Evolutionary conservation across 2,888 invertebrate genomes (phyloP).

Genomic region (Nephrotoma appendiculata): DNA sequence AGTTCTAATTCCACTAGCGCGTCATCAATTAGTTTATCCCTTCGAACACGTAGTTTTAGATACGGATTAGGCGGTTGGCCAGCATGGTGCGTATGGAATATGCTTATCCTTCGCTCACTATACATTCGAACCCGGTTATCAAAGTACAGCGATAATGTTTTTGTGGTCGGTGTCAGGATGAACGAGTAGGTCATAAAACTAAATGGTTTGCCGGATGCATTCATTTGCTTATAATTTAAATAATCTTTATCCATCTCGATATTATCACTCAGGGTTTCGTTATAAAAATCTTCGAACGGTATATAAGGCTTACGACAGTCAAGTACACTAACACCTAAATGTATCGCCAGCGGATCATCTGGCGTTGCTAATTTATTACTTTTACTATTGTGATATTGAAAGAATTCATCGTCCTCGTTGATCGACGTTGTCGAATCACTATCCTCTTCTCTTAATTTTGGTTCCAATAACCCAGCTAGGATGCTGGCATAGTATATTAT

Average conservation of each 20-base stretch:
- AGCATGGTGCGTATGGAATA: slow-evolving; percentile 55
- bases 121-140: slow-evolving; percentile 93
- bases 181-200: slow-evolving; percentile 85
- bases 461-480: slow-evolving; percentile 65
- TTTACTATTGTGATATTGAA: slow-evolving; percentile 23
- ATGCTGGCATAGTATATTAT: slow-evolving; percentile 79
- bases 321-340: slow-evolving; percentile 58
- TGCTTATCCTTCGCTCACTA: slow-evolving; percentile 74
- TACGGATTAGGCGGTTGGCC: slow-evolving; percentile 75
- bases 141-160: slow-evolving; percentile 80
- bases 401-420: slow-evolving; percentile 29
- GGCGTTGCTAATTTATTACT: slow-evolving; percentile 24
- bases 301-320: slow-evolving; percentile 74
- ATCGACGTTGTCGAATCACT: slow-evolving; percentile 24
- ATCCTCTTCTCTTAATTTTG: slow-evolving; percentile 41
- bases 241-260: slow-evolving; percentile 92
- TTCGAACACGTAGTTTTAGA: slow-evolving; percentile 63
- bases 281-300: slow-evolving; percentile 83
- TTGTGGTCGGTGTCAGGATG: slow-evolving; percentile 80
- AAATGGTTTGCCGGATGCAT: slow-evolving; percentile 50
- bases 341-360: slow-evolving; percentile 41
- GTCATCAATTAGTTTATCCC: slow-evolving; percentile 82
- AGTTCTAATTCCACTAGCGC: slow-evolving; percentile 82
- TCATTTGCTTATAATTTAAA: slow-evolving; percentile 58
- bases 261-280: slow-evolving; percentile 82